These are phyloP conservation scores for Hypomecis atomaria DNA, from an alignment of 2,888 invertebrate species.

Conservation along the genomic window DNA sequence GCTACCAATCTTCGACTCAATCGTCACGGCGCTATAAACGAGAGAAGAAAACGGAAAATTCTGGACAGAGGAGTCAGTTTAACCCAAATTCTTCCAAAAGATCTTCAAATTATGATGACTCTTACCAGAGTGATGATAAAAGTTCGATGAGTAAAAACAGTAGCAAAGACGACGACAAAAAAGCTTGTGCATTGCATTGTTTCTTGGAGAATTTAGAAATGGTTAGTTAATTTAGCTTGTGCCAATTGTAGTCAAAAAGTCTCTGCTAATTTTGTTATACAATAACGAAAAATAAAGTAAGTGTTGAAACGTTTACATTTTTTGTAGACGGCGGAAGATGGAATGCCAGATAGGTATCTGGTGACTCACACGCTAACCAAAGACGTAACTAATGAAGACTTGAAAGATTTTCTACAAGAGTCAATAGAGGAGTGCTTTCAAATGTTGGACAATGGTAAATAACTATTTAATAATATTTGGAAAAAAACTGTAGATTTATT, in stretches of 20 bases:
- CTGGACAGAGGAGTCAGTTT: conserved; percentile 76
- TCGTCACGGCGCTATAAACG: conserved; percentile 64
- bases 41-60: conserved; percentile 65
- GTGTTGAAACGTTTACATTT: background rate
- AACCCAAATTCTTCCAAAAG: conserved; percentile 67
- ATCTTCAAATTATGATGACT: conserved; percentile 53
- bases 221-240: conserved; percentile 69
- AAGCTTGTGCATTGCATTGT: conserved; percentile 87
- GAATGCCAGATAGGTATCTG: conserved; percentile 87
- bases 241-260: no score
- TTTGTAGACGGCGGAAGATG: conserved; percentile 83
- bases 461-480: no score
- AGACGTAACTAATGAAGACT: conserved; percentile 86
- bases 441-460: conserved; percentile 80
- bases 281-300: no score
- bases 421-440: conserved; percentile 89
- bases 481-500: no score
- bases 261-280: no score
- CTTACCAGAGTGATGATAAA: conserved; percentile 54
- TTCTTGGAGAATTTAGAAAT: conserved; percentile 88
- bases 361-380: conserved; percentile 86
- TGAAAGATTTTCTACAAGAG: conserved; percentile 88
- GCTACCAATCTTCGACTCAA: conserved; percentile 54
- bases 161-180: conserved; percentile 57
- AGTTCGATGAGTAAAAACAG: conserved; percentile 60